Conservation (phyloP, 2,113 vertebrate species). For the Oryctolagus cuniculus region mOryCun1.1 NC_091448.1:46032501-46033000, state of each 20-base stretch:
- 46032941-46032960: not conserved
- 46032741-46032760: not conserved
- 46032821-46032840: not conserved
- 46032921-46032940: not conserved
- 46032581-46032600: slow-evolving; percentile 94
- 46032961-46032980: not conserved
- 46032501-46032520: slow-evolving; percentile 70
- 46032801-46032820: slow-evolving; percentile 40
- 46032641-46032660: rapidly evolving
- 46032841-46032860: not conserved
- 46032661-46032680: not conserved
- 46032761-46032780: slow-evolving; percentile 53
- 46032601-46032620: slow-evolving; percentile 93
- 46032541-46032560: slow-evolving; percentile 91
- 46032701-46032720: not conserved
- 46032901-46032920: not conserved
- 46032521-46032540: slow-evolving; percentile 67
- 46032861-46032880: not conserved
- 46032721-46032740: not conserved
- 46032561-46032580: slow-evolving; percentile 90
- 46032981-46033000: not conserved
- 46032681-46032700: not conserved
- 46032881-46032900: not conserved
- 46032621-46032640: slow-evolving; percentile 82
- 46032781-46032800: not conserved